Evolutionary conservation across 2,888 invertebrate genomes (phyloP).

Genomic region (Automeris io): DNA sequence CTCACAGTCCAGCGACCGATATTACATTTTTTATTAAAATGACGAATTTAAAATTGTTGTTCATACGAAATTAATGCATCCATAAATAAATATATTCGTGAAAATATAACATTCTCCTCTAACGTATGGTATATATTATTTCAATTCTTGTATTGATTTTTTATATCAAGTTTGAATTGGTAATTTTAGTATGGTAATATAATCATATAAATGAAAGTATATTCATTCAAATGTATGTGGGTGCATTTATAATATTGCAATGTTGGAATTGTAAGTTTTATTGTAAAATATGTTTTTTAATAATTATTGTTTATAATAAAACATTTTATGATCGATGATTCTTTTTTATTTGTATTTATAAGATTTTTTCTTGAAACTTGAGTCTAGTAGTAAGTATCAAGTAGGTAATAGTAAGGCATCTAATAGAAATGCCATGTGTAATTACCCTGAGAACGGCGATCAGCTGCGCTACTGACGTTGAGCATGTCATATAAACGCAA

Average conservation of each 20-base stretch:
- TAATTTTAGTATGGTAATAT: background rate
- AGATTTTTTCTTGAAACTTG: background rate
- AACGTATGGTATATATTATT: background rate
- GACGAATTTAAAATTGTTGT: background rate
- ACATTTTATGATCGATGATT: constrained; percentile 53
- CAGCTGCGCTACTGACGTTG: too few species aligned
- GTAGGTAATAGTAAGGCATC: too few species aligned
- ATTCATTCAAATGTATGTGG: too few species aligned
- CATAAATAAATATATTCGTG: background rate
- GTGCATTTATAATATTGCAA: constrained; percentile 67
- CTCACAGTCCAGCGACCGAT: background rate
- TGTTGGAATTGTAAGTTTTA: constrained; percentile 64
- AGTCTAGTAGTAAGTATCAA: too few species aligned
- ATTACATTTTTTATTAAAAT: background rate
- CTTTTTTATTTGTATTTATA: constrained; percentile 15
- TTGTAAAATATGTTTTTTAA: constrained; percentile 58
- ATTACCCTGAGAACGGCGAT: too few species aligned
- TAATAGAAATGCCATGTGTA: too few species aligned
- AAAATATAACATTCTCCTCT: background rate
- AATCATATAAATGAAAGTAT: too few species aligned
- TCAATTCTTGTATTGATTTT: background rate
- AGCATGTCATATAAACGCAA: too few species aligned
- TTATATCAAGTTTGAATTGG: background rate
- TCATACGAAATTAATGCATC: background rate
- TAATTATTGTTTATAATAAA: constrained; percentile 75